phyloP scores from a whole-genome alignment of 2,888 invertebrate genomes.

The Coleophora deauratella region DNA sequence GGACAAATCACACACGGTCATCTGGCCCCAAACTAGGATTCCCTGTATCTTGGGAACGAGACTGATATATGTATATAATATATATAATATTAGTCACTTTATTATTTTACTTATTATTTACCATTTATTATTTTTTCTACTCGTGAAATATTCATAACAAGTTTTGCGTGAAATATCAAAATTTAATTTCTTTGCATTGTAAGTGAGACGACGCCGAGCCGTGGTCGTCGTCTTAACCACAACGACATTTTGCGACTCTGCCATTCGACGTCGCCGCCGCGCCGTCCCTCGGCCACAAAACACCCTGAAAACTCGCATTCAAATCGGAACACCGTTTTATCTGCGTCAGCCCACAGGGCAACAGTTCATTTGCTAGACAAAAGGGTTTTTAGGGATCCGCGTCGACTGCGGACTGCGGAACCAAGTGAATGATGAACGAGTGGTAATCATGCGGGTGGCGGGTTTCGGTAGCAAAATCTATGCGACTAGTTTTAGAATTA shows the following conservation, averaged over 20 bases:
- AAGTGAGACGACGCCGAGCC: too few species aligned
- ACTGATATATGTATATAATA: too few species aligned
- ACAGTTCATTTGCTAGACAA: constrained; percentile 36
- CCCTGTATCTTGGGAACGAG: too few species aligned
- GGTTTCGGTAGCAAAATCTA: constrained; percentile 6
- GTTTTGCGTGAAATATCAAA: too few species aligned
- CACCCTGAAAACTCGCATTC: constrained; percentile 2
- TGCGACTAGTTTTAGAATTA: background rate
- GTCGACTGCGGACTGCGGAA: constrained; percentile 10
- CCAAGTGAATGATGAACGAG: constrained; percentile 26
- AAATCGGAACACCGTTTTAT: constrained; percentile 20
- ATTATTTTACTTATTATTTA: too few species aligned
- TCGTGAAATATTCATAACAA: too few species aligned
- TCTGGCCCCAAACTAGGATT: too few species aligned
- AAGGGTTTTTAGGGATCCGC: constrained; percentile 17
- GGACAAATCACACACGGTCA: too few species aligned
- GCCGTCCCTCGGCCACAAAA: background rate
- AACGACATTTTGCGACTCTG: background rate
- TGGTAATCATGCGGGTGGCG: constrained; percentile 14
- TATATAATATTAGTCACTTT: too few species aligned
- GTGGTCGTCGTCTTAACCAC: too few species aligned
- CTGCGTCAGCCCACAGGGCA: constrained; percentile 18
- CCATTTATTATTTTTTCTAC: too few species aligned
- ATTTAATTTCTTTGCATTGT: too few species aligned
- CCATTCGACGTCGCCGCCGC: background rate